Conservation (phyloP, 2,113 vertebrate species). For the Leptosomus discolor region DNA sequence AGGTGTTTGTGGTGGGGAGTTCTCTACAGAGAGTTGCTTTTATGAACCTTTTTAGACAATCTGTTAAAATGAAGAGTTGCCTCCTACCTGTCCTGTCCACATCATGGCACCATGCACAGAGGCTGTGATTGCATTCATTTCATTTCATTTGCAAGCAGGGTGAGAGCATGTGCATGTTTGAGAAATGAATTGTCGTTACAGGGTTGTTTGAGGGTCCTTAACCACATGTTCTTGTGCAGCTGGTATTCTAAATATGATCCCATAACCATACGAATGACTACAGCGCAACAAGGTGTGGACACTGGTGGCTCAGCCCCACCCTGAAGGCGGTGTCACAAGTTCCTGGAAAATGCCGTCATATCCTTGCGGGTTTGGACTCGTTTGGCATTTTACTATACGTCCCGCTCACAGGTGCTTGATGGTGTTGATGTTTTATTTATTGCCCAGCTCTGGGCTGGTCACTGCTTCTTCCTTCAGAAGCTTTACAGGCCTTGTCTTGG, state of each 20-base stretch:
- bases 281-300: slow-evolving; percentile 13
- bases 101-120: background rate
- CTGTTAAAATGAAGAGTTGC: background rate
- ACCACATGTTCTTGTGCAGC: background rate
- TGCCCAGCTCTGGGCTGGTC: background rate
- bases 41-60: background rate
- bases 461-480: background rate
- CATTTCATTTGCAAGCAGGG: background rate
- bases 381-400: background rate
- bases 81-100: background rate
- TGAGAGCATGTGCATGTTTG: background rate
- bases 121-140: background rate
- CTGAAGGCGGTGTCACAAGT: slow-evolving; percentile 31
- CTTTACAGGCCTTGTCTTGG: background rate
- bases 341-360: slow-evolving; percentile 38
- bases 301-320: slow-evolving; percentile 32
- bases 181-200: background rate
- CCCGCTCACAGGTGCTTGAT: background rate
- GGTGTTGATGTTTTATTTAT: background rate
- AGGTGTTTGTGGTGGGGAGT: background rate
- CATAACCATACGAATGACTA: background rate
- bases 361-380: slow-evolving; percentile 5
- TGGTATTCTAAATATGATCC: background rate
- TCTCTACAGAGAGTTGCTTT: background rate
- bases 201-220: background rate